Base-by-base conservation (phyloP, 2,113 vertebrate species). In the Bombycilla garrulus region DNA sequence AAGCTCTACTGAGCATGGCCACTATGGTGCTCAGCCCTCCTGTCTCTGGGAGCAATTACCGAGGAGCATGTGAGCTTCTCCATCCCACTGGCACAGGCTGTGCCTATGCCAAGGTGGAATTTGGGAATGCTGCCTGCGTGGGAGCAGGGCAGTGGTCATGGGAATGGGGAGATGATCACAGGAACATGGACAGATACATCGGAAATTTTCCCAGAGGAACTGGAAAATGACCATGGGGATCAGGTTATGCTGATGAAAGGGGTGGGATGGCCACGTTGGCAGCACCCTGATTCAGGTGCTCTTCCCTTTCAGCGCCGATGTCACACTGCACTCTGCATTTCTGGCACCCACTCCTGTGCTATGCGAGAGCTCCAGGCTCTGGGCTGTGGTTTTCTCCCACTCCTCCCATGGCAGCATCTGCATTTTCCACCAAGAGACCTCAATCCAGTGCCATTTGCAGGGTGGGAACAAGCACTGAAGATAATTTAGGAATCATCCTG, bases 1-100 rank as follows among this genome's bases (percentile, higher is more conserved):
- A 60, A 57, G 70, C 66, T 85, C 36, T 53, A 16, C 45, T 25
- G 50, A 69, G 45, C 35, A 0, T 5, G 1, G 2, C 10, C 67
- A 11, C 35, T 2, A 0, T 3, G 40, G 36, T 51, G 71, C 54
- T 72, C 0, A 1, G 28, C 28, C 45, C 44, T 35, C 11, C 35
- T 42, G 28, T 51, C 54, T 44, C 33, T 9, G 54, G 58, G 60
- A 64, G 57, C 51, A 29, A 3, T 23, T 9, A 5, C 0, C 0
- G 8, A 33, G 50, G 64, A 28, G 13, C 5, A 2, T 0, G 22
- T 7, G 11, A 20, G 45, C 40, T 45, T 45, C 58, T 72, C 42
- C 35, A 7, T 54, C 28, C 5, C 8, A 2, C 53, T 47, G 57
- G 28, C 29, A 12, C 2, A 18, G 57, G 67, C 87, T 83, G 62